Conservation (phyloP, 2,888 invertebrate species). For the Pediacus dermestoides region DNA sequence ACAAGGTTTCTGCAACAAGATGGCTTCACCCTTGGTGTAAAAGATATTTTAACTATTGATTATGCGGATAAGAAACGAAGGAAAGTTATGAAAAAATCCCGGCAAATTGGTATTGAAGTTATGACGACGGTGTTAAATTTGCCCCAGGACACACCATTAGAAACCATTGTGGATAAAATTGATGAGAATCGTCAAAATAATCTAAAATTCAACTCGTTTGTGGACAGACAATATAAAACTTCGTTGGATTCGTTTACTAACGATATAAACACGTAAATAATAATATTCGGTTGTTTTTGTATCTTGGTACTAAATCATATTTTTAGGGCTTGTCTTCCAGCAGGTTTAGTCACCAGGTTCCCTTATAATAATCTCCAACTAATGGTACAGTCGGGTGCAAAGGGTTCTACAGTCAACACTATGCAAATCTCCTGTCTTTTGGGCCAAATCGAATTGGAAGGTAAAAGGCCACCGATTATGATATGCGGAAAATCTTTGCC, state of each 20-base stretch:
- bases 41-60: constrained; percentile 81
- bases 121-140: constrained; percentile 66
- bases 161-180: constrained; percentile 62
- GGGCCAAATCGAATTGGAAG: constrained; percentile 98
- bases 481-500: constrained; percentile 90
- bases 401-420: constrained; percentile 96
- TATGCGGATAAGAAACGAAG: constrained; percentile 71
- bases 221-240: constrained; percentile 81
- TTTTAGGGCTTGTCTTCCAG: constrained; percentile 70
- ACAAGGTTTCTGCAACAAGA: constrained; percentile 83
- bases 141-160: constrained; percentile 56
- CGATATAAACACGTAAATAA: constrained; percentile 72
- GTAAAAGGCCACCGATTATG: constrained; percentile 93
- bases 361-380: constrained; percentile 95
- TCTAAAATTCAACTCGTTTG: constrained; percentile 71
- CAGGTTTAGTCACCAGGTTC: constrained; percentile 81
- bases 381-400: constrained; percentile 98
- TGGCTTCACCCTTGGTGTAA: constrained; percentile 93
- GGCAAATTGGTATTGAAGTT: constrained; percentile 45
- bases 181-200: constrained; percentile 68
- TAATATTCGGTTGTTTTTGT: neutral
- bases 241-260: constrained; percentile 82
- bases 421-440: constrained; percentile 98
- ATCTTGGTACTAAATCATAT: constrained; percentile 18
- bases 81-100: constrained; percentile 63